Evolutionary conservation across 2,113 vertebrate genomes (phyloP).

Genomic region (Saccopteryx leptura): DNA sequence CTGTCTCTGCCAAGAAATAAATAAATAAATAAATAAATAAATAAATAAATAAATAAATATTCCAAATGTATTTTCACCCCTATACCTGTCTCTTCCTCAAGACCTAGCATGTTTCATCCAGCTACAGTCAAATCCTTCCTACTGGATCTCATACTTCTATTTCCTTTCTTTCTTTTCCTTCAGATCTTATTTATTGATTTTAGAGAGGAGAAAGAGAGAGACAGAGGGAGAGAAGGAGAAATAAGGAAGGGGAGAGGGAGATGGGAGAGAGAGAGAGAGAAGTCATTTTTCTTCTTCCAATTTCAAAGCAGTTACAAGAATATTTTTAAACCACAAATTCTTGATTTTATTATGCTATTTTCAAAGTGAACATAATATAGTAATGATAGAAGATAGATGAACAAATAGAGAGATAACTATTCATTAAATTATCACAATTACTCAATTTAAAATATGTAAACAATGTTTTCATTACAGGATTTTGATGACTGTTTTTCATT

Average conservation of each 20-base stretch:
- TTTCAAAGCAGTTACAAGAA: not conserved
- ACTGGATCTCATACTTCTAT: not conserved
- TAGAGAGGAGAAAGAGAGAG: too few species aligned
- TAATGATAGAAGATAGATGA: not conserved
- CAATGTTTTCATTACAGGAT: not conserved
- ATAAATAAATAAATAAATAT: not conserved
- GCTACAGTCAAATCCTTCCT: not conserved
- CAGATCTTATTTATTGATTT: too few species aligned
- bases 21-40: too few species aligned
- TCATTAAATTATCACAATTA: constrained; percentile 5
- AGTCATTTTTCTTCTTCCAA: not conserved
- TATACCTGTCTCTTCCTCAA: not conserved
- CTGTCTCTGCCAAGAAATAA: too few species aligned
- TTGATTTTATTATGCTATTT: not conserved
- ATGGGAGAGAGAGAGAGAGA: too few species aligned
- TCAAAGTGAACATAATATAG: not conserved
- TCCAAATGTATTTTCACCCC: not conserved
- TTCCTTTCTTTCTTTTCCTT: too few species aligned
- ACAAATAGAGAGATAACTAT: not conserved
- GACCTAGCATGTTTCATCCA: not conserved
- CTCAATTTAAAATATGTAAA: not conserved
- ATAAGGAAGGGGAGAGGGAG: too few species aligned
- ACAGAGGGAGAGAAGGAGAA: too few species aligned
- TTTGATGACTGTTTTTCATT: not conserved
- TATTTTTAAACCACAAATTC: not conserved